Base-by-base conservation (phyloP, 1,140 invertebrate species). In the Drosophila busckii region DNA sequence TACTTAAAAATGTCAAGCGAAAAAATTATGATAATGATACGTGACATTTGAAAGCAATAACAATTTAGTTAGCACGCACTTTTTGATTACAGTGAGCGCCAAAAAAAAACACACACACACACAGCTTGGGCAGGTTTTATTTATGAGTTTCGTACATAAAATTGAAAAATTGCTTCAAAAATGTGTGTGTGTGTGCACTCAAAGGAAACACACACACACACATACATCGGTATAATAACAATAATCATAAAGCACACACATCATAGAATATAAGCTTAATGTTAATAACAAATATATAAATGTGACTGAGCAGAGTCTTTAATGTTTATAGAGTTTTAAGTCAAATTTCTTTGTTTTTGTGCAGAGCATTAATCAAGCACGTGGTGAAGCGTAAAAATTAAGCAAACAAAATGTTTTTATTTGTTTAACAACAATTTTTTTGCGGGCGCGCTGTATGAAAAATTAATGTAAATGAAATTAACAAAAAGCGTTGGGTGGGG, bases 1-100 rank as follows among this genome's bases (percentile, higher is more conserved):
- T 80, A 80, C 73, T 80, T 80, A 80, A 80, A 80, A 80, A 80
- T 80, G 73, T 82, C 73, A 80, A 61, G 58, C 73, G 76, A 80
- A 80, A 80, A 80, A 80, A 80, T 82, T 80, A 80, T 80, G 75
- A 82, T 82, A 80, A 80, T 80, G 73, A 80, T 80, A 80, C 73
- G 73, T 82, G 73, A 80, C 73, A 80, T 82, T 82, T 73, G 75
- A 80, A 80, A 82, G 73, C 73, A 80, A 80, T 82, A 82, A 80
- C 75, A 82, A 80, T 78, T 78, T 78, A 78, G 73, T 78, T 80
- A 78, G 73, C 73, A 80, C 73, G 50, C 75, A 82, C 75, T 73
- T 80, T 80, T 69, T 82, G 73, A 82, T 82, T 80, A 73, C 75
- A 60, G n/a, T n/a, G n/a, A n/a, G n/a, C n/a, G n/a, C 45, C 25